These are phyloP conservation scores for Ianthella basta DNA, from an alignment of 37 sponge, comb jelly and placozoan species.

Conservation along the genomic window DNA sequence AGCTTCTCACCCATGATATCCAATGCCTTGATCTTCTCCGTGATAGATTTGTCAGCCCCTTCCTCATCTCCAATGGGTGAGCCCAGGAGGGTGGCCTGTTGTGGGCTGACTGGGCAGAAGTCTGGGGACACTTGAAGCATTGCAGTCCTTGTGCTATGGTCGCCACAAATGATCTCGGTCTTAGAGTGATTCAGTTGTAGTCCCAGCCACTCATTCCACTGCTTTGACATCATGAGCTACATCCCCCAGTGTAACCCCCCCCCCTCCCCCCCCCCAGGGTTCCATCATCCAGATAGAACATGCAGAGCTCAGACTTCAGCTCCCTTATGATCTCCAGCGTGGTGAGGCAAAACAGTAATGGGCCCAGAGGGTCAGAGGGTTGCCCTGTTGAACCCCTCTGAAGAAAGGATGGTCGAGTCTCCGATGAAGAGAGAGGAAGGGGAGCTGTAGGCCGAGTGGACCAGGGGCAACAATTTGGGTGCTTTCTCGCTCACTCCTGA, in stretches of 20 bases:
- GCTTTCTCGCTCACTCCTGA: neutral
- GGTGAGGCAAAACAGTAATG: neutral
- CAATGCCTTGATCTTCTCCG: neutral
- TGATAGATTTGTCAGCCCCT: neutral
- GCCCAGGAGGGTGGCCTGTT: slow-evolving; percentile 2
- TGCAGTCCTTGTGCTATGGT: neutral
- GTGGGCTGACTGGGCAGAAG: neutral
- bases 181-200: neutral
- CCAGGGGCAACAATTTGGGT: neutral
- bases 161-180: neutral
- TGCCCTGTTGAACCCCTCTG: too few species aligned
- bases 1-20: slow-evolving; percentile 31
- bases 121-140: neutral
- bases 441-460: neutral
- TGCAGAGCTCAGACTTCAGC: neutral
- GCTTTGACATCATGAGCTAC: neutral
- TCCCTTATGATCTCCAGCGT: neutral
- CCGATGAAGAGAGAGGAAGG: too few species aligned
- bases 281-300: neutral
- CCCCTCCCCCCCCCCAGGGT: neutral
- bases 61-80: slow-evolving; percentile 10
- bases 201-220: neutral
- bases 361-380: too few species aligned
- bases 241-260: neutral
- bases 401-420: neutral